Conservation (phyloP, 2,888 invertebrate species). For the Orgyia antiqua region DNA sequence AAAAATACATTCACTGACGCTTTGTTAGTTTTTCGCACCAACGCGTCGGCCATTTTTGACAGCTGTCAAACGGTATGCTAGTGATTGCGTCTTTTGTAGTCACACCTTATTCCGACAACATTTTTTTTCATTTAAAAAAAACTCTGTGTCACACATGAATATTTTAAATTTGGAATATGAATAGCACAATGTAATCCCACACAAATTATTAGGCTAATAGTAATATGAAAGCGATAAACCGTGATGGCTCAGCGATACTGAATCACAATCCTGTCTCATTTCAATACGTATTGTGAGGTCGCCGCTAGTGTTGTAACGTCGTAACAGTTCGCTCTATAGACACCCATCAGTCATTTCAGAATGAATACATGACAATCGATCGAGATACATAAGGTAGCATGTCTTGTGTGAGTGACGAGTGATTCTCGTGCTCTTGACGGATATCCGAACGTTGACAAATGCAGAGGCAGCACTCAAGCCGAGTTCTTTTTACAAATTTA, state of each 20-base stretch:
- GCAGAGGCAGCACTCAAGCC: constrained; percentile 23
- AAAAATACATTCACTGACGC: constrained; percentile 47
- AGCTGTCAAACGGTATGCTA: constrained; percentile 64
- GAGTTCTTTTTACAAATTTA: constrained; percentile 49
- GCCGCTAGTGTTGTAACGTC: constrained; percentile 42
- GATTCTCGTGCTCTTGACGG: constrained; percentile 52
- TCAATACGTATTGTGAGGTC: constrained; percentile 66
- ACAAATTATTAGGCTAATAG: constrained; percentile 58
- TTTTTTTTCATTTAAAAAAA: constrained; percentile 16
- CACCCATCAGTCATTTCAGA: constrained; percentile 65
- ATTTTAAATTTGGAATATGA: constrained; percentile 46
- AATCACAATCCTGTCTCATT: constrained; percentile 52
- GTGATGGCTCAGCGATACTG: constrained; percentile 64
- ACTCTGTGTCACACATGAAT: constrained; percentile 28
- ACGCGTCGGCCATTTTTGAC: constrained; percentile 64
- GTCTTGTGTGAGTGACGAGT: constrained; percentile 49
- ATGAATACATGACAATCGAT: constrained; percentile 63
- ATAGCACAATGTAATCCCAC: constrained; percentile 63
- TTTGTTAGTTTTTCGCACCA: constrained; percentile 69
- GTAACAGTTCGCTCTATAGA: constrained; percentile 43
- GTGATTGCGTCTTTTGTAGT: constrained; percentile 58
- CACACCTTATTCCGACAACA: constrained; percentile 36
- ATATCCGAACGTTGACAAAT: constrained; percentile 57
- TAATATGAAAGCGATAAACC: constrained; percentile 62
- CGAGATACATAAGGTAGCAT: constrained; percentile 58